A percentile compares a stretch with the other conserved stretches of the same genome.
phyloP scores from a whole-genome alignment of 2,888 invertebrate genomes.

The Melanophora roralis region DNA sequence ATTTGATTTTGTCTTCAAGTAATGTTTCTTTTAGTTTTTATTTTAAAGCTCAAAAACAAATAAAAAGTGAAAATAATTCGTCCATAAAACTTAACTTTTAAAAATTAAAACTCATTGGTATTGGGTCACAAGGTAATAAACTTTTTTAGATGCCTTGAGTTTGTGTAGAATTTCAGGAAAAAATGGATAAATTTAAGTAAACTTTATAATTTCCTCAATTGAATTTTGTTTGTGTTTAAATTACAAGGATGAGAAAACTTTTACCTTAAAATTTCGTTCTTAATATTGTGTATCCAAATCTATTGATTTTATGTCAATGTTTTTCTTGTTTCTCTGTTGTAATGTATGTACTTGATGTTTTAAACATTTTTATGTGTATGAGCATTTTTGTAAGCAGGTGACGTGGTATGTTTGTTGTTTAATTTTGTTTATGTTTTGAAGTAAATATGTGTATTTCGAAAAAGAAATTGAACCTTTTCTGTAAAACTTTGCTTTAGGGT shows the following conservation, averaged over 20 bases:
- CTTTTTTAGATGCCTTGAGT: neutral
- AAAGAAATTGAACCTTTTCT: no score
- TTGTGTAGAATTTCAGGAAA: neutral
- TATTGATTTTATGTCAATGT: no score
- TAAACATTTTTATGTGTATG: neutral
- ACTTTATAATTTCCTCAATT: conserved; percentile 33
- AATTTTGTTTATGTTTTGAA: neutral
- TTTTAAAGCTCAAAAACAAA: neutral
- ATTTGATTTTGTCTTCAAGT: neutral
- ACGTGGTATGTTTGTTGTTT: neutral
- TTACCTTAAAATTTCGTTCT: neutral
- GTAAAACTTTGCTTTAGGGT: no score
- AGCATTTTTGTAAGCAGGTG: neutral
- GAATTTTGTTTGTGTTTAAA: conserved; percentile 20
- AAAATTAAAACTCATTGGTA: neutral
- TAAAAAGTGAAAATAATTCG: neutral
- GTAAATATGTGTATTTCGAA: neutral
- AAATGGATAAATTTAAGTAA: conserved; percentile 10
- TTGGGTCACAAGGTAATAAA: neutral
- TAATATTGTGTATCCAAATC: neutral
- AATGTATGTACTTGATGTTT: neutral
- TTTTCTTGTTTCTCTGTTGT: neutral
- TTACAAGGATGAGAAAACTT: conserved; percentile 21
- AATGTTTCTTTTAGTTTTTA: neutral
- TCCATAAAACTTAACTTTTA: neutral